phyloP scores from a whole-genome alignment of 2,888 invertebrate genomes.

The Pyrrhia umbra region DNA sequence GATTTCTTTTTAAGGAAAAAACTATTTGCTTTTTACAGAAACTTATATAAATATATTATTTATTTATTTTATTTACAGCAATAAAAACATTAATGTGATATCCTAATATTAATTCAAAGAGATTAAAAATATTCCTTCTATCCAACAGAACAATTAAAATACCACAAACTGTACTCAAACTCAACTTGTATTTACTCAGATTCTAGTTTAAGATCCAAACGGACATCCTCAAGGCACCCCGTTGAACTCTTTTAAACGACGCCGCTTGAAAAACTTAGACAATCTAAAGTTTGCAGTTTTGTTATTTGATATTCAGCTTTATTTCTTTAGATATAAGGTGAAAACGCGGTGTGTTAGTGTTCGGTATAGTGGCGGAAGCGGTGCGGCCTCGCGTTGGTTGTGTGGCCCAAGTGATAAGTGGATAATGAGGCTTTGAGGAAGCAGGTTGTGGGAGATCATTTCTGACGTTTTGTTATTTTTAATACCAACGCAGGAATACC shows the following conservation, averaged over 20 bases:
- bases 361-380: slow-evolving; percentile 76
- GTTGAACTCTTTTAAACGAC: slow-evolving; percentile 82
- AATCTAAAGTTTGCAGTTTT: slow-evolving; percentile 6
- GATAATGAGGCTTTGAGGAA: slow-evolving; percentile 38
- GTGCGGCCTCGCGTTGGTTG: slow-evolving; percentile 74
- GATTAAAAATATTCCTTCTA: too few relatives aligned
- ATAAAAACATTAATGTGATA: too few relatives aligned
- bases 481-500: too few relatives aligned
- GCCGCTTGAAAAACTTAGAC: slow-evolving; percentile 69
- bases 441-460: not conserved
- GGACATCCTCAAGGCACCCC: slow-evolving; percentile 80
- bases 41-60: too few relatives aligned
- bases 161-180: slow-evolving; percentile 7
- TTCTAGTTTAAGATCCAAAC: slow-evolving; percentile 60
- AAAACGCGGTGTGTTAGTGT: slow-evolving; percentile 38
- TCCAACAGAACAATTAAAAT: not conserved
- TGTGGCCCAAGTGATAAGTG: slow-evolving; percentile 66
- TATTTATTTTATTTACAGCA: too few relatives aligned
- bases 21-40: too few relatives aligned
- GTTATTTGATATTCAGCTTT: slow-evolving; percentile 56
- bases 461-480: not conserved
- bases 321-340: slow-evolving; percentile 49
- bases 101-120: too few relatives aligned
- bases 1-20: too few relatives aligned
- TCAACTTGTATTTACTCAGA: slow-evolving; percentile 39